A percentile compares a stretch with the other conserved stretches of the same genome.
Conservation (phyloP, 2,797 vertebrate genomes). For the Balearica regulorum region DNA sequence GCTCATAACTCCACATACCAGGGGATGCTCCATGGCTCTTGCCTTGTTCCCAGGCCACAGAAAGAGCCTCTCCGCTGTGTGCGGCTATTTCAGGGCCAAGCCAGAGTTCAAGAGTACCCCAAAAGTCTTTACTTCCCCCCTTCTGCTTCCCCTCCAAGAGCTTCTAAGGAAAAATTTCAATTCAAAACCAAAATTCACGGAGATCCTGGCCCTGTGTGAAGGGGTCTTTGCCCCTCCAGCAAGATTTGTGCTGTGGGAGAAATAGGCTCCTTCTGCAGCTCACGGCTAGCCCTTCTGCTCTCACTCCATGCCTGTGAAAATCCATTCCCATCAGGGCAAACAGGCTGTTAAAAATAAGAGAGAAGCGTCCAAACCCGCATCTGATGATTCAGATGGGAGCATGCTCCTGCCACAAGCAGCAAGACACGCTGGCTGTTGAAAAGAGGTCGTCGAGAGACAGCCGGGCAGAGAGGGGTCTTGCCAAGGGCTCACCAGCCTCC, state of each 20-base stretch:
- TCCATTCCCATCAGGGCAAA: neutral
- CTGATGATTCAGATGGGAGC: neutral
- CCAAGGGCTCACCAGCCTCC: neutral
- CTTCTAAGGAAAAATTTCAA: neutral
- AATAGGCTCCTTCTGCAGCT: neutral
- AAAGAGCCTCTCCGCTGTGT: neutral
- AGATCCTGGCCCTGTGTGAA: neutral
- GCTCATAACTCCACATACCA: neutral
- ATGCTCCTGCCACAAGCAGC: neutral
- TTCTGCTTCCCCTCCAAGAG: neutral
- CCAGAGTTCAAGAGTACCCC: neutral
- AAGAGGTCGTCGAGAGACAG: neutral
- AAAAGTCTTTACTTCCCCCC: neutral
- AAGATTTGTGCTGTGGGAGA: neutral
- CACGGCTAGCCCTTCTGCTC: accelerated
- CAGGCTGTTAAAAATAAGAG: neutral
- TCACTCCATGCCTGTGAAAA: neutral
- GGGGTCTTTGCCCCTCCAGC: neutral
- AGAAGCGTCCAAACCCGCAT: neutral
- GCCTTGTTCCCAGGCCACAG: neutral
- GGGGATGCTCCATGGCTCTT: neutral
- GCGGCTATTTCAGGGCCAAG: neutral
- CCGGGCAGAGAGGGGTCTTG: neutral
- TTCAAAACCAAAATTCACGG: neutral
- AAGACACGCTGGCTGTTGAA: neutral